phyloP scores from a whole-genome alignment of 2,888 invertebrate species.

The Sphinx pinastri region DNA sequence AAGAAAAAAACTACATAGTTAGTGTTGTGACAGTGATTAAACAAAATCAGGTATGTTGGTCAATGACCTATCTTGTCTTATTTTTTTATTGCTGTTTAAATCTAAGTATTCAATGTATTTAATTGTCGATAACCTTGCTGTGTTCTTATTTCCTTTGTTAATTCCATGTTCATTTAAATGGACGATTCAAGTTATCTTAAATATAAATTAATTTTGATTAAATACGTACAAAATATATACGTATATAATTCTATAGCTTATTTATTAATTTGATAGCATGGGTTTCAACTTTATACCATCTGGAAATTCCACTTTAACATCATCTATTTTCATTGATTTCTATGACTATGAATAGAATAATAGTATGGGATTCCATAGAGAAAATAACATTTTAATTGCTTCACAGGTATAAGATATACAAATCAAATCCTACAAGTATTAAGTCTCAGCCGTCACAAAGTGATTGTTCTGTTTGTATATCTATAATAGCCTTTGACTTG shows the following conservation, averaged over 20 bases:
- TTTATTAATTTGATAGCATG: too few relatives aligned
- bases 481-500: constrained; percentile 1
- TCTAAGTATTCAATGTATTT: neutral
- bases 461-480: neutral
- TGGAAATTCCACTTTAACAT: too few relatives aligned
- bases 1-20: neutral
- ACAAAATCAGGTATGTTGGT: neutral
- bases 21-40: neutral
- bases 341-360: too few relatives aligned
- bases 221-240: too few relatives aligned
- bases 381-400: too few relatives aligned
- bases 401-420: neutral
- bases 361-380: too few relatives aligned
- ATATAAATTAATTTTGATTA: too few relatives aligned
- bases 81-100: neutral
- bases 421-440: too few relatives aligned
- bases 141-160: neutral
- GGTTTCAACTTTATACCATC: too few relatives aligned
- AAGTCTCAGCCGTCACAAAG: neutral
- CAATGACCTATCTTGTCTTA: neutral
- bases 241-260: too few relatives aligned
- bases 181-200: too few relatives aligned
- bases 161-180: neutral
- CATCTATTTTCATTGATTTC: too few relatives aligned
- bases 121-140: constrained; percentile 2